phyloP scores from a whole-genome alignment of 2,797 vertebrate species.

The Manis crassicaudata region DNA sequence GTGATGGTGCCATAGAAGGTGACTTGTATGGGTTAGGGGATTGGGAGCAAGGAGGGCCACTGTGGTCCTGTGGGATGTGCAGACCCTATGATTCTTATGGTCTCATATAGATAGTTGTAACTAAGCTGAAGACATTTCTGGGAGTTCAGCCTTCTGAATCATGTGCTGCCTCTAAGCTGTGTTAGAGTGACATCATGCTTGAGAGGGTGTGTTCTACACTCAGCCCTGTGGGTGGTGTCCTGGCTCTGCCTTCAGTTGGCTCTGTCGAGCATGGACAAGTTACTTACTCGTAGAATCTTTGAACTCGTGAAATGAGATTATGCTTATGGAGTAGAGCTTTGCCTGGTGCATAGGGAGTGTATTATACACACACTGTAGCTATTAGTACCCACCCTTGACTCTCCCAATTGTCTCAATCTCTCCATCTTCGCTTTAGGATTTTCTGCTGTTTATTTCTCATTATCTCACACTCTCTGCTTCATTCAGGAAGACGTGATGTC shows the following conservation, averaged over 20 bases:
- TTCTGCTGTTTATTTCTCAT: background rate
- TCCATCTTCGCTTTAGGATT: background rate
- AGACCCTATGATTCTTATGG: background rate
- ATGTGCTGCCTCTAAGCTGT: background rate
- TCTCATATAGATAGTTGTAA: background rate
- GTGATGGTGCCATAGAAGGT: background rate
- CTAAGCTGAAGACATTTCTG: background rate
- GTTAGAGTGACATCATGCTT: background rate
- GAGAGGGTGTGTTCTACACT: too few relatives aligned
- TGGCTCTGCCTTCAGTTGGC: background rate
- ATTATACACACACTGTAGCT: background rate
- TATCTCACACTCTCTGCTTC: background rate
- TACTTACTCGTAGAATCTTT: background rate
- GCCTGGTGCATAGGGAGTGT: background rate
- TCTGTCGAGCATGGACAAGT: background rate
- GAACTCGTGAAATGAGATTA: fast-evolving
- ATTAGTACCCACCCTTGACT: background rate
- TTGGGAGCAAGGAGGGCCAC: background rate
- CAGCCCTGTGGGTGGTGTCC: background rate
- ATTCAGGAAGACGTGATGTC: background rate
- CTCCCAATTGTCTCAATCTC: background rate
- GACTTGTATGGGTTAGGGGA: background rate
- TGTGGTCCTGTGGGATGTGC: background rate
- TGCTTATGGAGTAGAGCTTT: too few relatives aligned
- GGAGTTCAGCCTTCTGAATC: background rate